These are phyloP conservation scores for Chionis minor DNA, from an alignment of 2,113 vertebrate genomes.

Conservation along the genomic window DNA sequence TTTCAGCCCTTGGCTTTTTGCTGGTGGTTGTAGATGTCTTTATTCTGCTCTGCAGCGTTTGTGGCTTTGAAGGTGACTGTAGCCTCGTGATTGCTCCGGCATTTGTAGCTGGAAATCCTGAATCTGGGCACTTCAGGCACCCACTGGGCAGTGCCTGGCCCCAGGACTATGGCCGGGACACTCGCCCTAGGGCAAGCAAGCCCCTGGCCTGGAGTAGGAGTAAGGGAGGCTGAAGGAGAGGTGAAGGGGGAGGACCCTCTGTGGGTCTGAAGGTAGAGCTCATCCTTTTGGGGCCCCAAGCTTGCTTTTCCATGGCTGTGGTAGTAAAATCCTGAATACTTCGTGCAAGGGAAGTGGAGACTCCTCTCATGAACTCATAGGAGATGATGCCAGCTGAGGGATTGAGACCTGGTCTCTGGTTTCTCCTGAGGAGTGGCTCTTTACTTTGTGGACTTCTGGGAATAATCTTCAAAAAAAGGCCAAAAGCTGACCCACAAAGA, in stretches of 20 bases:
- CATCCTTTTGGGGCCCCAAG: neutral
- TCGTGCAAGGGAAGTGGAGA: neutral
- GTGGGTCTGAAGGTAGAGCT: neutral
- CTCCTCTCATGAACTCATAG: rapidly evolving
- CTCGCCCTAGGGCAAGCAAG: neutral
- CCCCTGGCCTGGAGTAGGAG: neutral
- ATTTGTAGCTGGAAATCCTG: neutral
- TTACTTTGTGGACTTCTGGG: neutral
- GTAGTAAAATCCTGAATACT: neutral
- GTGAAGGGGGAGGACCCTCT: neutral
- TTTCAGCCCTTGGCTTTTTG: neutral
- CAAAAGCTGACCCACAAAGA: neutral
- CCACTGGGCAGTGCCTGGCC: neutral
- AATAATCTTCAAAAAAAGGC: neutral
- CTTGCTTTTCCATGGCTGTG: neutral
- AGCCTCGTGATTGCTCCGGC: rapidly evolving
- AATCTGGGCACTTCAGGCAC: neutral
- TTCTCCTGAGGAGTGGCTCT: neutral
- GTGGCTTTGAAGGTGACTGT: neutral
- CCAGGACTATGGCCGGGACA: neutral
- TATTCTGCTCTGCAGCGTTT: neutral
- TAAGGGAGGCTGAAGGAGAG: neutral
- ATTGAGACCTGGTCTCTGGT: neutral
- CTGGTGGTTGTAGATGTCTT: neutral
- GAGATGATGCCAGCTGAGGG: neutral